Conservation (phyloP, 2,113 vertebrate genomes). For the Phylloscopus whistleri region DNA sequence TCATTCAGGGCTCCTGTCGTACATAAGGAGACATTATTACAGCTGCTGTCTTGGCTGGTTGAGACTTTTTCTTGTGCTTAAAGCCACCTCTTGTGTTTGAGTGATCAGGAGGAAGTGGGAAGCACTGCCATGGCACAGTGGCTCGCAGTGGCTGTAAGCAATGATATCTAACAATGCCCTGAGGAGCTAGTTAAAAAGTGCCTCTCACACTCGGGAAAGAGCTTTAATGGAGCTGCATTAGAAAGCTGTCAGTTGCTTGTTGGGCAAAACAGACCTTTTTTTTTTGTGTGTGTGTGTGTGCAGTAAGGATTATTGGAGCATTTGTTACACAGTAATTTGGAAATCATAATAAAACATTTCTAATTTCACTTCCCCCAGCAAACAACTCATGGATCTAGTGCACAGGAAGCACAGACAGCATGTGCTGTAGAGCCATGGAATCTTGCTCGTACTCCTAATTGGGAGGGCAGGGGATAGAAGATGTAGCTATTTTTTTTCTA, state of each 20-base stretch:
- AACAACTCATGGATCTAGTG: slow-evolving; percentile 47
- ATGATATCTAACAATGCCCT: slow-evolving; percentile 94
- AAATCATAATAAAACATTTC: slow-evolving; percentile 72
- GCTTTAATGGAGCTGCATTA: slow-evolving; percentile 90
- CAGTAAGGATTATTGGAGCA: slow-evolving; percentile 76
- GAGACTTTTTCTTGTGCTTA: slow-evolving; percentile 49
- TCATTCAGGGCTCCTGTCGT: neutral
- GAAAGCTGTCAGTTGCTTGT: slow-evolving; percentile 83
- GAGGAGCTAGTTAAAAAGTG: slow-evolving; percentile 91
- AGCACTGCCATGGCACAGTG: slow-evolving; percentile 75
- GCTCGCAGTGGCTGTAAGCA: slow-evolving; percentile 83
- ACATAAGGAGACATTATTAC: neutral
- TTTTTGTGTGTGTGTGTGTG: neutral
- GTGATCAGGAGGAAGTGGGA: slow-evolving; percentile 84
- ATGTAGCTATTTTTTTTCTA: neutral
- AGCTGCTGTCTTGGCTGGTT: neutral
- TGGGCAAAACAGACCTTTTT: slow-evolving; percentile 71
- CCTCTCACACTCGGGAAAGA: slow-evolving; percentile 81
- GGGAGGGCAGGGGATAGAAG: slow-evolving; percentile 6
- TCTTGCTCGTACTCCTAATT: slow-evolving; percentile 42
- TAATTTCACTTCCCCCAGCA: slow-evolving; percentile 72
- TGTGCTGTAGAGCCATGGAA: neutral
- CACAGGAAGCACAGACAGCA: slow-evolving; percentile 40
- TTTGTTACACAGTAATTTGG: slow-evolving; percentile 78
- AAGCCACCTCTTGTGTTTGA: slow-evolving; percentile 74